A percentile compares a stretch with the other conserved stretches of the same genome.
Conservation (phyloP, 2,888 invertebrate species). For the Nowickia ferox region DNA sequence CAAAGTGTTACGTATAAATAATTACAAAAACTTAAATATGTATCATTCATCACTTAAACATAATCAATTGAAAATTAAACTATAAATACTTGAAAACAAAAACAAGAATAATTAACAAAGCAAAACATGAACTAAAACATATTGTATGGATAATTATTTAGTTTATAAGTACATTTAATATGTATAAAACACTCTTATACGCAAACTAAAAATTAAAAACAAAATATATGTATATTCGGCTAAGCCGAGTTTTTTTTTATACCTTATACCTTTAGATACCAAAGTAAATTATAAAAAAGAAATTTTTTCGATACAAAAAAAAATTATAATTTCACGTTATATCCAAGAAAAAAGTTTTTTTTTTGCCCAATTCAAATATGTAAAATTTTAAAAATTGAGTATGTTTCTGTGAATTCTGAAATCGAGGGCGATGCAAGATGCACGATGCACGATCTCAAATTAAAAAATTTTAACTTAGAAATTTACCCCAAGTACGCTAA, state of each 20-base stretch:
- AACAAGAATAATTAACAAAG: slow-evolving; percentile 49
- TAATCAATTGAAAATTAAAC: slow-evolving; percentile 62
- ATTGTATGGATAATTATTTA: slow-evolving; percentile 64
- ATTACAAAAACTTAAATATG: slow-evolving; percentile 49
- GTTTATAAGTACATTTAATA: slow-evolving; percentile 54
- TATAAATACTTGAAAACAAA: slow-evolving; percentile 24
- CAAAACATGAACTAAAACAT: slow-evolving; percentile 67
- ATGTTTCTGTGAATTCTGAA: background rate
- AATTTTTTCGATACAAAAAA: background rate
- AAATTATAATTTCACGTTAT: background rate
- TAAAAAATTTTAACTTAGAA: no score
- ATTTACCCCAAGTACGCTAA: no score
- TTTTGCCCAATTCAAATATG: slow-evolving; percentile 6
- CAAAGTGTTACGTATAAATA: slow-evolving; percentile 59
- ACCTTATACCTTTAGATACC: slow-evolving; percentile 43
- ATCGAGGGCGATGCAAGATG: no score
- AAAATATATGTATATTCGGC: slow-evolving; percentile 12
- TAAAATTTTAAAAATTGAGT: background rate
- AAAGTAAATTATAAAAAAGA: slow-evolving; percentile 22
- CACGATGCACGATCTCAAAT: no score
- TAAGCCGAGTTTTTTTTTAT: slow-evolving; percentile 37
- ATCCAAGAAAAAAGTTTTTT: background rate
- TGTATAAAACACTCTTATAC: slow-evolving; percentile 9
- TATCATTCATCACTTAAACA: slow-evolving; percentile 65
- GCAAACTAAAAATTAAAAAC: background rate